A percentile compares a stretch with the other conserved stretches of the same genome.
phyloP scores from a whole-genome alignment of 2,113 vertebrate genomes.

The Salvator merianae region DNA sequence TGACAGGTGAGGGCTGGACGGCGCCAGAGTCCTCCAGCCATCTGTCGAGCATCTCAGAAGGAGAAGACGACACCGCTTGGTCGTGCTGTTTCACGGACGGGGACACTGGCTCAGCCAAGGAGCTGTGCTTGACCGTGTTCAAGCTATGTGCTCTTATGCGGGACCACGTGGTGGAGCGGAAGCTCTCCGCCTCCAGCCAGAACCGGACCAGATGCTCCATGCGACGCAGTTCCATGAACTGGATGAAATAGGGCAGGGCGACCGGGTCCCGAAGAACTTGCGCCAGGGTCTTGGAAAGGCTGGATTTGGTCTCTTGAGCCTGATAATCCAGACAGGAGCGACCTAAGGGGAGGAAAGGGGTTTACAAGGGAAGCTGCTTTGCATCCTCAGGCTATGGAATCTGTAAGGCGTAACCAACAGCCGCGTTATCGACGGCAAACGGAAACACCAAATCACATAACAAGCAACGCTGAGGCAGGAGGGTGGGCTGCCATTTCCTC shows the following conservation, averaged over 20 bases:
- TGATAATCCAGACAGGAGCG: constrained; percentile 95
- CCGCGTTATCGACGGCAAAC: no score
- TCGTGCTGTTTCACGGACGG: constrained; percentile 71
- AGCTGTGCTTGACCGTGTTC: constrained; percentile 96
- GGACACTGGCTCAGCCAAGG: constrained; percentile 88
- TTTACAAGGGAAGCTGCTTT: background rate
- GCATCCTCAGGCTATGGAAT: no score
- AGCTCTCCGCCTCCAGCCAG: constrained; percentile 95
- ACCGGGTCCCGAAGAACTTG: constrained; percentile 88
- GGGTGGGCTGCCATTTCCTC: no score
- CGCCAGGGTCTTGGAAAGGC: constrained; percentile 94
- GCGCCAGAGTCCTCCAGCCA: constrained; percentile 66
- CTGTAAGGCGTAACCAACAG: no score
- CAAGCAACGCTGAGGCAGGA: no score
- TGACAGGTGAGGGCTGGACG: constrained; percentile 35
- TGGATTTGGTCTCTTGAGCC: constrained; percentile 91
- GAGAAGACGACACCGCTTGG: constrained; percentile 25
- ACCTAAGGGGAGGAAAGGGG: constrained; percentile 75
- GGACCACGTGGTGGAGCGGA: constrained; percentile 93
- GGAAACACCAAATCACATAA: no score
- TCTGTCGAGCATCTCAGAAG: constrained; percentile 59
- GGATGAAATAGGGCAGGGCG: constrained; percentile 92
- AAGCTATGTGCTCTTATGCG: constrained; percentile 93
- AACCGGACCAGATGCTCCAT: constrained; percentile 93
- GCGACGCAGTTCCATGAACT: constrained; percentile 88